Base-by-base conservation (phyloP, 1,140 invertebrate species). In the Platorchestia sp. region DNA sequence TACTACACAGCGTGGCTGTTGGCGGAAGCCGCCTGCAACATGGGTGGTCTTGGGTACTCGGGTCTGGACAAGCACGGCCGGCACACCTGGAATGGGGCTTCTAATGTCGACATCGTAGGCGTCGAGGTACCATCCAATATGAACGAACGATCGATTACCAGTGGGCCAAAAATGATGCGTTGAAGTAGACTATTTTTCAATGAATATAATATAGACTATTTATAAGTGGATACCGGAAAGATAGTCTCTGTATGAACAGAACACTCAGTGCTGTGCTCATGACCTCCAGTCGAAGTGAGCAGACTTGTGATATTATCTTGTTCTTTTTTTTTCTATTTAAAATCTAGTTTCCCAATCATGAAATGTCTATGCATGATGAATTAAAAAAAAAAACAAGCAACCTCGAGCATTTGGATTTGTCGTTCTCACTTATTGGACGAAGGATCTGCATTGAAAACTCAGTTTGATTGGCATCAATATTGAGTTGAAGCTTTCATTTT, bases 1-100 rank as follows among this genome's bases (percentile, higher is more conserved):
- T 99, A 99, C 97, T 99, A 99, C 97, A 99, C 99, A 97, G 99
- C 99, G 6, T 99, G 99, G 99, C 97, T 99, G 59, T 97, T 99
- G 91, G 99, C 98, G 22, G 99, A 99, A 97, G 98, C 98, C 0
- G 98, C 99, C 96, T 99, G 99, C 97, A 99, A 99, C 97, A 98
- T 99, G 97, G 98, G 98, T 19, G 99, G 99, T 0, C 98, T 99
- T 96, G 99, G 99, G 27, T 99, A 99, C 97, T 98, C 98, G 97
- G 99, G 99, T 0, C 99, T 98, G 96, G 98, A 98, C 96, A 97
- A 98, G 75, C 97, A 98, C 96, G 98, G 98, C 47, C 97, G 97
- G 51, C 96, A 97, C 95, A 95, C 97, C 95, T 99, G 99, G 99
- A 98, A 99, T 97, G 98, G 98, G 36, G 98, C 99, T 96, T 98